Evolutionary conservation across 2,113 vertebrate species (phyloP).

Genomic region (Oryzias javanicus): DNA sequence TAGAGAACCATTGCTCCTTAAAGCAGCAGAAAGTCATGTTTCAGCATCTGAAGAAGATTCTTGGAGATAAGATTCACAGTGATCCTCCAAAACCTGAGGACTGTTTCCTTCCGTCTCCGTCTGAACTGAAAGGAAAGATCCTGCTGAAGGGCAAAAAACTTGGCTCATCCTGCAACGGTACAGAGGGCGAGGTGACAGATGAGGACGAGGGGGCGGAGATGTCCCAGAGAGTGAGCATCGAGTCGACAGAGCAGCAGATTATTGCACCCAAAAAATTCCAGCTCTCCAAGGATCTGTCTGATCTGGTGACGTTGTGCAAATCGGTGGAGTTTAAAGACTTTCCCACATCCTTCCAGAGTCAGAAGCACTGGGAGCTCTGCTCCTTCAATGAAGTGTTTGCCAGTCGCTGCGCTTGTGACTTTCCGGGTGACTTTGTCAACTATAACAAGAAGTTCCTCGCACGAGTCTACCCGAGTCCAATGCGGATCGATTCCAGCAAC

Average conservation of each 20-base stretch:
- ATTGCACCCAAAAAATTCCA: slow-evolving; percentile 84
- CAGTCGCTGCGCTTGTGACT: slow-evolving; percentile 88
- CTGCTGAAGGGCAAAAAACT: slow-evolving; percentile 95
- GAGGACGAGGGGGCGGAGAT: slow-evolving; percentile 97
- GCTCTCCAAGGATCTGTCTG: slow-evolving; percentile 93
- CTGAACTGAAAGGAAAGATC: slow-evolving; percentile 88
- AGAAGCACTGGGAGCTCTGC: slow-evolving; percentile 97
- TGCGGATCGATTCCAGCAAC: slow-evolving; percentile 98
- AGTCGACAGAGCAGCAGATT: slow-evolving; percentile 81
- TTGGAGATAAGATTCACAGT: slow-evolving; percentile 87
- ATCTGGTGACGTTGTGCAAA: slow-evolving; percentile 93
- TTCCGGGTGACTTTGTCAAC: slow-evolving; percentile 95
- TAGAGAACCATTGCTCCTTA: slow-evolving; percentile 97
- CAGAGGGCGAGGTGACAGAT: slow-evolving; percentile 94
- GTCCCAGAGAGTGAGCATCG: slow-evolving; percentile 88
- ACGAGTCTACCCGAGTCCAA: slow-evolving; percentile 92
- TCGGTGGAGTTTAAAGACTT: slow-evolving; percentile 96
- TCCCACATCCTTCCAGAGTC: slow-evolving; percentile 88
- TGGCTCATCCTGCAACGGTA: slow-evolving; percentile 80
- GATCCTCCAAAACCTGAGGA: slow-evolving; percentile 86
- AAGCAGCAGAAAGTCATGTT: slow-evolving; percentile 97
- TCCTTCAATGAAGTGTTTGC: slow-evolving; percentile 97
- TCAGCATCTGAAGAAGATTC: slow-evolving; percentile 93
- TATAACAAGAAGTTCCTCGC: slow-evolving; percentile 97
- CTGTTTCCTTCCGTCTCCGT: slow-evolving; percentile 89